Evolutionary conservation across 2,113 vertebrate genomes (phyloP), one percentile per base, ranked within the genome.

Genomic region (Addax nasomaculatus): DNA sequence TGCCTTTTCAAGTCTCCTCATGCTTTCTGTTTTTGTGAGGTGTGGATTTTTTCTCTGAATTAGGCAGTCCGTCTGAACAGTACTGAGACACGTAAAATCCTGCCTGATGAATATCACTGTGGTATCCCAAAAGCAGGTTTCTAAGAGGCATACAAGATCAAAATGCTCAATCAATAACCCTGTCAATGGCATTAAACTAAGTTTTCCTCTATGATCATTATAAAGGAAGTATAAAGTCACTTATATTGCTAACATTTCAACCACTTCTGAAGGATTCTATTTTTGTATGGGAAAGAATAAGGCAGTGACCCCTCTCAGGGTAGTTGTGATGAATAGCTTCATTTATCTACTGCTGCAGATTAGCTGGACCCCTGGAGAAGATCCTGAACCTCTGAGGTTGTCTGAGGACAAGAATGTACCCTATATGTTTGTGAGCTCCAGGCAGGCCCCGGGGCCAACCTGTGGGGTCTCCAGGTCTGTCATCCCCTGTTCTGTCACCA

Each of bases 331-430:
- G 57, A 88, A 9, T 15, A 19, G 1, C 70, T 83, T 10, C 23
- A 60, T 93, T 93, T 47, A 70, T 23, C 10, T 2, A 51, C 5
- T 78, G 39, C 10, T 33, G 7, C 6, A 58, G 10, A 55, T 70
- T 76, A 27, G 39, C 39, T 43, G 99, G 99, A 96, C 99, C 99
- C 6, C 98, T 99, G 98, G 99, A 99, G 98, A 99, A 99, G 98
- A 99, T 99, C 96, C 99, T 99, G 93, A 99, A 99, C 95, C 99
- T 99, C n/a, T n/a, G n/a, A n/a, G n/a, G 86, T 99, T 99, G 53
- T 99, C 99, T 0, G 99, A 99, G 96, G 99, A 99, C 98, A 99
- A 99, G 98, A 99, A 99, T 0, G 99, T 99, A 53, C 99, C 99
- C 0, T 99, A 99, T 0, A 99, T 99, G 96, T 99, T 99, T 6